phyloP scores from a whole-genome alignment of 2,888 invertebrate genomes.

The Noctua fimbriata region DNA sequence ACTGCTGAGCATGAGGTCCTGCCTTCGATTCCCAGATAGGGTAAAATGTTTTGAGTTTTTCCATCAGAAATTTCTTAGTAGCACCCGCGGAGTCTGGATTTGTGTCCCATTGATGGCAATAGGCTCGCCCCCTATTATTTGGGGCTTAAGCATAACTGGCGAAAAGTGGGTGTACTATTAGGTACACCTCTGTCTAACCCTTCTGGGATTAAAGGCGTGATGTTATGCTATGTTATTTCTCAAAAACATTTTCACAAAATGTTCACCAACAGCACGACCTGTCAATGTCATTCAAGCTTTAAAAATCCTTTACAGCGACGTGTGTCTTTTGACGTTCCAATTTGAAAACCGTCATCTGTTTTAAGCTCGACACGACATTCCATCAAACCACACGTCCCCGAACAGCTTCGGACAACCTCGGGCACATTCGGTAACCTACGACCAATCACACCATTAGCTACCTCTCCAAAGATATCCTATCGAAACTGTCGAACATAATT shows the following conservation, averaged over 20 bases:
- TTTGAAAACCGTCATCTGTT: background rate
- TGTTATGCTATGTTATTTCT: background rate
- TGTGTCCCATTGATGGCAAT: too few relatives aligned
- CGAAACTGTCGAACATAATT: constrained; percentile 50
- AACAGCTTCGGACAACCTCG: constrained; percentile 7
- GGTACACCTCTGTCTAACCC: too few relatives aligned
- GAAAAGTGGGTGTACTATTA: too few relatives aligned
- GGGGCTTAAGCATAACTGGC: too few relatives aligned
- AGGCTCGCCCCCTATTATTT: too few relatives aligned
- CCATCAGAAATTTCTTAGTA: too few relatives aligned
- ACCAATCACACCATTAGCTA: constrained; percentile 47
- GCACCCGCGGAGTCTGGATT: too few relatives aligned
- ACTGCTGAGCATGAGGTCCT: too few relatives aligned
- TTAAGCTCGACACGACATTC: background rate
- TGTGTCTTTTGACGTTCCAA: background rate
- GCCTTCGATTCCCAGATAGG: too few relatives aligned
- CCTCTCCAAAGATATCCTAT: constrained; percentile 43
- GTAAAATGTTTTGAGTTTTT: too few relatives aligned
- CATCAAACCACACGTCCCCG: background rate
- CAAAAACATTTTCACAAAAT: background rate
- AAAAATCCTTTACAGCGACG: background rate
- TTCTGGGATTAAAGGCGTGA: too few relatives aligned
- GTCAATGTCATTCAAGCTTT: background rate
- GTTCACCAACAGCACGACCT: background rate
- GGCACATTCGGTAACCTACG: background rate